Percentiles rank a stretch among this genome's conserved stretches.
Evolutionary conservation across 2,888 invertebrate species (phyloP).

Genomic region (Sinotaia quadrata): DNA sequence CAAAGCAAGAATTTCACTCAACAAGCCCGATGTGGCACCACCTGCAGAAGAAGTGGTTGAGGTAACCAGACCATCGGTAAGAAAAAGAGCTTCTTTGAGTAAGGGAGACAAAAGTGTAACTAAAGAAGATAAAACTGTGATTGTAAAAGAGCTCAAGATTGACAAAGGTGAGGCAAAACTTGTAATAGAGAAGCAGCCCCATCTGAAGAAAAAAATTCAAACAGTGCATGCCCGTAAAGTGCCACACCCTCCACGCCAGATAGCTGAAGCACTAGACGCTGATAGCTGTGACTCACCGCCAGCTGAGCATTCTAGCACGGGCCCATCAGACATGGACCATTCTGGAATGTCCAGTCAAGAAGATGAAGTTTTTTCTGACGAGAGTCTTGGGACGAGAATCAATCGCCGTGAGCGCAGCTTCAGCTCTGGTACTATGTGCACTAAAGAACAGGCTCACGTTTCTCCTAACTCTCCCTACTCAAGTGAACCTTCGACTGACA

Average conservation of each 20-base stretch:
- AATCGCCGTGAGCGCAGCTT: conserved; percentile 1
- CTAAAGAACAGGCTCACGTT: neutral
- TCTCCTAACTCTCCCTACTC: neutral
- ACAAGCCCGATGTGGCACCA: conserved; percentile 43
- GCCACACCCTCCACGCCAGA: conserved; percentile 39
- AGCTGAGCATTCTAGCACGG: conserved; percentile 35
- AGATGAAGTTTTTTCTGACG: conserved; percentile 37
- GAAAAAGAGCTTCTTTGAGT: conserved; percentile 8
- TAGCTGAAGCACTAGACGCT: conserved; percentile 37
- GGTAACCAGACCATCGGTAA: conserved; percentile 38
- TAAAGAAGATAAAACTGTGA: conserved; percentile 27
- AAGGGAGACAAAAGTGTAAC: conserved; percentile 25
- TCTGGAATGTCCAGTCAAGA: conserved; percentile 37
- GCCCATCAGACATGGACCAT: conserved; percentile 34
- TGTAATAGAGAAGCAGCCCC: conserved; percentile 38
- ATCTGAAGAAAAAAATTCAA: conserved; percentile 39
- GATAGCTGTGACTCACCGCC: conserved; percentile 32
- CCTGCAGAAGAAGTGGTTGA: conserved; percentile 49
- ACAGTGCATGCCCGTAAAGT: conserved; percentile 43
- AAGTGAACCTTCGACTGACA: neutral
- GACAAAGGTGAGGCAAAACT: conserved; percentile 39
- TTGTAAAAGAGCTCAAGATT: conserved; percentile 37
- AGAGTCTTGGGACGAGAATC: neutral
- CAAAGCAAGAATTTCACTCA: conserved; percentile 35
- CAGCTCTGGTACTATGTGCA: neutral